Percentiles rank a stretch among this genome's conserved stretches.
phyloP scores from a whole-genome alignment of 2,113 vertebrate genomes.

The Gallinago undulata region DNA sequence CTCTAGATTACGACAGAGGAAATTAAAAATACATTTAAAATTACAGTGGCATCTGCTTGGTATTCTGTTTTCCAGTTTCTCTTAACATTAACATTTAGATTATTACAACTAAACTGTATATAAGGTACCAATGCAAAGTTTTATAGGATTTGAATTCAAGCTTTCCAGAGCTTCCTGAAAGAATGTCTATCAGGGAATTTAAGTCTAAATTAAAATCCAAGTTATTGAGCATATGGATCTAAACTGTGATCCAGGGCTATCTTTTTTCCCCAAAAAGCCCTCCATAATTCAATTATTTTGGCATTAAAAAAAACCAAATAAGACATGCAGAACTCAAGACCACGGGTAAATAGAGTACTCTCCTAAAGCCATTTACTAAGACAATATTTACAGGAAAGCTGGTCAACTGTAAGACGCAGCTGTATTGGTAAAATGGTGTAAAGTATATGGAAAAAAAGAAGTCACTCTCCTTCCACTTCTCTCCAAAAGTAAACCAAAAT shows the following conservation, averaged over 20 bases:
- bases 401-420: accelerated
- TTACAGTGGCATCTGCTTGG: background rate
- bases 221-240: background rate
- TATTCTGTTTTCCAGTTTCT: background rate
- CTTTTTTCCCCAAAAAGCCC: accelerated
- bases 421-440: background rate
- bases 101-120: background rate
- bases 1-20: background rate
- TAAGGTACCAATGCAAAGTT: background rate
- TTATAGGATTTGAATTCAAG: background rate
- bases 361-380: background rate
- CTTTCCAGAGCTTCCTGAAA: background rate
- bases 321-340: background rate
- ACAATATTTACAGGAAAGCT: background rate
- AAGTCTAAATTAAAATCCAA: background rate
- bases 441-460: background rate
- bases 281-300: background rate
- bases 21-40: background rate
- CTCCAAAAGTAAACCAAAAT: background rate
- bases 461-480: background rate
- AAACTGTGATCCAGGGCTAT: background rate
- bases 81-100: background rate
- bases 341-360: background rate
- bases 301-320: background rate
- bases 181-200: background rate